Evolutionary conservation across 2,888 invertebrate species (phyloP), one percentile per base, ranked within the genome.

Genomic region (Leptinotarsa tumamoca): DNA sequence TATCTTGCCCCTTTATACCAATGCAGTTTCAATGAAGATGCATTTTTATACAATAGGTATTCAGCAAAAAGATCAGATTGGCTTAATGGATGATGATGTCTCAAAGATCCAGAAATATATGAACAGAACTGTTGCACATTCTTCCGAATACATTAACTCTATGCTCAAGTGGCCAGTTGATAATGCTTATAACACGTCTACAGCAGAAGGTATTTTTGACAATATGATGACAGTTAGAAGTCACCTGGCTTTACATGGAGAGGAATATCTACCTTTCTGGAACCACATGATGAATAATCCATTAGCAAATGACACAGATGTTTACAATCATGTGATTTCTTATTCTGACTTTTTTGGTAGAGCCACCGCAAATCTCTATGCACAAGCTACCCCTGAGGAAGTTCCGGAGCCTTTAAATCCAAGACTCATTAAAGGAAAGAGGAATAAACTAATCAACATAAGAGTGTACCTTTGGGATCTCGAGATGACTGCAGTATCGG

Each of bases 1-100:
- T 33, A 61, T 69, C 2, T 49, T 75, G 21, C 72, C 75, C 7
- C 27, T 50, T 17, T 75, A 56, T 50, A 68, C 75, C 1, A 27
- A 43, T 21, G 23, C 63, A 0, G 69, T 72, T 15, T 52, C 72
- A 27, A 68, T 75, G 72, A 75, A 75, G 33, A 51, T 72, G 18
- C 54, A 54, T 4, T 75, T 69, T 27, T 75, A 75, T n/a, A 18
- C 71, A 21, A 50, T 72, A 17, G 72, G 75, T 18, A 50, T 75
- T 2, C 56, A 52, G 50, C 21, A 68, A n/a, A 4, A 50, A 18
- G 27, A 56, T 15, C 43, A 66, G 50, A 68, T 75, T 10, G 72
- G 75, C 15, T 72, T 75, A 10, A 51, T 66, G 15, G 17, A 49
- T 21, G 68, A 75, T 10, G 21, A 72, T 27, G n/a, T 75, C 1